Evolutionary conservation across 2,113 vertebrate species (phyloP), one percentile per base, ranked within the genome.

Genomic region (Cephalopholis sonnerati): DNA sequence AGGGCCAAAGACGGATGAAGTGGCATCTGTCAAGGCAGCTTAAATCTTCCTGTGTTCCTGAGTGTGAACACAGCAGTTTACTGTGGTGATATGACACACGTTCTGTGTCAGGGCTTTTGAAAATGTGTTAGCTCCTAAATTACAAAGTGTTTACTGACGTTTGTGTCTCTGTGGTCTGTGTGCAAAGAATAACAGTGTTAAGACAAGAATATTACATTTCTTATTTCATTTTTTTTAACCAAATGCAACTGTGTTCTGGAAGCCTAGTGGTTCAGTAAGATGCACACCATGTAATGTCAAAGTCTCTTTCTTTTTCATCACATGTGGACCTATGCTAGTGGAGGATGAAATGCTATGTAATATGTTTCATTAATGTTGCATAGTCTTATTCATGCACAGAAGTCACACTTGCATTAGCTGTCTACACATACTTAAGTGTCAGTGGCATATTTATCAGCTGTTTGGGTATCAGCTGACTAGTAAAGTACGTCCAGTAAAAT

Each of bases 1-100:
- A 73, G 68, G 81, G n/a, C 73, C 24, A n/a, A 48, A 81, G 61
- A 59, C 20, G 74, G 74, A 50, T 64, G 74, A 73, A 63, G 74
- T 68, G 79, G 39, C 79, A 46, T 79, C 51, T 74, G 68, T 78
- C 79, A 79, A 15, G 55, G 24, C 25, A 20, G 74, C 32, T 81
- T 61, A 48, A 61, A 55, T 82, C 57, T 2, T 10, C 36, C 10
- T 46, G 24, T 44, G 39, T 13, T 50, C 57, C n/a, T 13, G 29
- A 57, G 44, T 3, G 16, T 62, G 46, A 54, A 24, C 18, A 17
- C 68, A 36, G 18, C 24, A 67, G 27, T 39, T 71, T 18, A 54
- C 27, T 29, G 32, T 18, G 48, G 11, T 32, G 22, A 78, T 24
- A 9, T 22, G 54, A 73, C 4, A 79, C 15, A 54, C 12, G 18